Evolutionary conservation across 2,797 vertebrate species (phyloP).

Genomic region (Melanogrammus aeglefinus): DNA sequence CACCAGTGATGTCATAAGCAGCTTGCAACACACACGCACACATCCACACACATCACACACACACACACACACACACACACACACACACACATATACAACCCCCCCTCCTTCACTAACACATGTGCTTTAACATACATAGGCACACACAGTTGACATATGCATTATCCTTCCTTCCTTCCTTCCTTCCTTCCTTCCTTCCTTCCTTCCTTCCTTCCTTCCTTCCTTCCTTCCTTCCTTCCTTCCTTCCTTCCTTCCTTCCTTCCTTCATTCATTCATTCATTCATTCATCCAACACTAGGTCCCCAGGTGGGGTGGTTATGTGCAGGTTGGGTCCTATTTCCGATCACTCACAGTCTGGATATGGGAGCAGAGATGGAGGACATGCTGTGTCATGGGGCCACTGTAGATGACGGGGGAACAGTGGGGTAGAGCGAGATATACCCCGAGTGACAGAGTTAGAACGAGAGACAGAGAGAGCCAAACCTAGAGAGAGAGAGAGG

Average conservation of each 20-base stretch:
- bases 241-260: too few species aligned
- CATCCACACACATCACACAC: conserved; percentile 11
- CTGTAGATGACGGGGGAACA: conserved; percentile 48
- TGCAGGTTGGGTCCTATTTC: conserved; percentile 9
- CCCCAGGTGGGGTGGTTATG: too few species aligned
- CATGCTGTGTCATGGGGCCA: conserved; percentile 63
- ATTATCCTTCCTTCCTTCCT: too few species aligned
- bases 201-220: too few species aligned
- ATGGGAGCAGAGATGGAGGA: conserved; percentile 57
- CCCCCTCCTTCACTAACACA: conserved; percentile 7
- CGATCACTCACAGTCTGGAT: conserved; percentile 15
- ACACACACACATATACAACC: conserved; percentile 13
- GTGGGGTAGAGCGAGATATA: conserved; percentile 44
- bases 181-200: too few species aligned
- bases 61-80: conserved; percentile 14
- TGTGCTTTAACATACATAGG: not conserved
- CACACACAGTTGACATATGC: not conserved
- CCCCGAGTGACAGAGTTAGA: conserved; percentile 6
- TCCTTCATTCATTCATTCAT: too few species aligned
- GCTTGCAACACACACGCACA: conserved; percentile 5
- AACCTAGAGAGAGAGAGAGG: conserved; percentile 15
- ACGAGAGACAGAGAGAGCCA: conserved; percentile 1
- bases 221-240: too few species aligned
- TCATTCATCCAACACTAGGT: too few species aligned
- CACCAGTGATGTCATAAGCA: not conserved